Evolutionary conservation across 2,888 invertebrate genomes (phyloP).

Genomic region (Formica aserva): DNA sequence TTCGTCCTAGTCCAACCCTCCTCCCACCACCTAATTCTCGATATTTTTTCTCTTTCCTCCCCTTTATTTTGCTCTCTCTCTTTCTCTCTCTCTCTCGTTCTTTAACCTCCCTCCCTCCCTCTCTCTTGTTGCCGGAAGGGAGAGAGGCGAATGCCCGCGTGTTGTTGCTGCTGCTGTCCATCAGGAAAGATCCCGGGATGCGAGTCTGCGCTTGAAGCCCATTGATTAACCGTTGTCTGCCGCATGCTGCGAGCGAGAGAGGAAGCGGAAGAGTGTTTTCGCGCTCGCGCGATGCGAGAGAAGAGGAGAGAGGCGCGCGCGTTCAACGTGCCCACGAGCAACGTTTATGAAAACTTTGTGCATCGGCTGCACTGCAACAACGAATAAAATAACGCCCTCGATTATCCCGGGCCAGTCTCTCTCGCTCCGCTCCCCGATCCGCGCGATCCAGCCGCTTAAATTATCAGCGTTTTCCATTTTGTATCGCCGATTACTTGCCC

Average conservation of each 20-base stretch:
- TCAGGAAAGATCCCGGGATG: conserved; percentile 82
- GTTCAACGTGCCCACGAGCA: conserved; percentile 72
- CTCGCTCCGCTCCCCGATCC: conserved; percentile 24
- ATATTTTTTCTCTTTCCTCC: conserved; percentile 1
- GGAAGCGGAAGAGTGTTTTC: conserved; percentile 38
- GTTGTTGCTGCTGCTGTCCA: conserved; percentile 79
- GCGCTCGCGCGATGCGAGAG: not conserved
- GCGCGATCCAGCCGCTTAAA: conserved; percentile 51
- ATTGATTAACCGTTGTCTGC: conserved; percentile 85
- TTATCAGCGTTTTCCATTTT: conserved; percentile 63
- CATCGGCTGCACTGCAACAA: conserved; percentile 74
- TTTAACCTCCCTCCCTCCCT: not conserved
- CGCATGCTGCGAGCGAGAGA: conserved; percentile 74
- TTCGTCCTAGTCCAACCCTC: conserved; percentile 25
- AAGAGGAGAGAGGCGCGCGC: conserved; percentile 18
- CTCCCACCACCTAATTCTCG: conserved; percentile 29
- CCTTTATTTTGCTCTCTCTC: conserved; percentile 31
- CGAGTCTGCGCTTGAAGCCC: conserved; percentile 84
- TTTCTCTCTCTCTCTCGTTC: not conserved
- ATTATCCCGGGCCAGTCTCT: conserved; percentile 63
- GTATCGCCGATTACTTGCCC: conserved; percentile 60
- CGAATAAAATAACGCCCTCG: conserved; percentile 74
- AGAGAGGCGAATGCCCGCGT: conserved; percentile 43
- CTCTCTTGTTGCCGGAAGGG: conserved; percentile 17
- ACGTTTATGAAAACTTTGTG: conserved; percentile 83